Evolutionary conservation across 2,797 vertebrate genomes (phyloP).

Genomic region (Champsocephalus gunnari): DNA sequence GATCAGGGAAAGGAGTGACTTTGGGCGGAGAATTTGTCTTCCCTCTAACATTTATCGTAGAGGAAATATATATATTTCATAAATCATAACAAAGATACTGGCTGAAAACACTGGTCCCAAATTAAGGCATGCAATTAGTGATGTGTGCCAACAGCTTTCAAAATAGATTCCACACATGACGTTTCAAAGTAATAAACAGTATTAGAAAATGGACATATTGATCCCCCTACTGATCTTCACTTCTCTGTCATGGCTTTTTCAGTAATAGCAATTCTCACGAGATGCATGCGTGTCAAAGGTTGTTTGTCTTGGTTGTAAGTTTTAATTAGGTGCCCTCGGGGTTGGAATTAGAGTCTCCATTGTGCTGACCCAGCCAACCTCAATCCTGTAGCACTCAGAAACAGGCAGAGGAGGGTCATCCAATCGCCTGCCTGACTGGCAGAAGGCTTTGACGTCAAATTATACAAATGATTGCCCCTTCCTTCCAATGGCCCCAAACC

Average conservation of each 20-base stretch:
- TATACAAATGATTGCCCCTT: conserved; percentile 26
- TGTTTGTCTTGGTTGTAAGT: conserved; percentile 73
- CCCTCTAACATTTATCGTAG: neutral
- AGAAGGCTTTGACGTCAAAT: conserved; percentile 54
- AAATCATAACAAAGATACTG: neutral
- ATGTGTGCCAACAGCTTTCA: neutral
- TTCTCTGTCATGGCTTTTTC: conserved; percentile 58
- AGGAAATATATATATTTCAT: neutral
- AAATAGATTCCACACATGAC: conserved; percentile 4
- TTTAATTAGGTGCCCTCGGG: conserved; percentile 80
- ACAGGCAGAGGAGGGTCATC: conserved; percentile 64
- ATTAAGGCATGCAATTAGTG: neutral
- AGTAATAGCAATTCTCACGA: conserved; percentile 54
- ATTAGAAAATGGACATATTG: conserved; percentile 15
- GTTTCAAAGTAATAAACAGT: conserved; percentile 19
- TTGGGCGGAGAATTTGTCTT: conserved; percentile 2
- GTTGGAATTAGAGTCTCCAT: conserved; percentile 72
- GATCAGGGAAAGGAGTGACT: neutral
- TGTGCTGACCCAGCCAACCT: conserved; percentile 77
- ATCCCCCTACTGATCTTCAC: conserved; percentile 35
- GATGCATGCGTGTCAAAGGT: conserved; percentile 68
- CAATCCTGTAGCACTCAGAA: conserved; percentile 77
- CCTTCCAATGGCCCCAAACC: conserved; percentile 14
- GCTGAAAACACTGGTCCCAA: neutral
- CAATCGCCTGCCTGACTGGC: conserved; percentile 54